Base-by-base conservation (phyloP, 2,797 vertebrate genomes). In the Cynopterus sphinx region DNA sequence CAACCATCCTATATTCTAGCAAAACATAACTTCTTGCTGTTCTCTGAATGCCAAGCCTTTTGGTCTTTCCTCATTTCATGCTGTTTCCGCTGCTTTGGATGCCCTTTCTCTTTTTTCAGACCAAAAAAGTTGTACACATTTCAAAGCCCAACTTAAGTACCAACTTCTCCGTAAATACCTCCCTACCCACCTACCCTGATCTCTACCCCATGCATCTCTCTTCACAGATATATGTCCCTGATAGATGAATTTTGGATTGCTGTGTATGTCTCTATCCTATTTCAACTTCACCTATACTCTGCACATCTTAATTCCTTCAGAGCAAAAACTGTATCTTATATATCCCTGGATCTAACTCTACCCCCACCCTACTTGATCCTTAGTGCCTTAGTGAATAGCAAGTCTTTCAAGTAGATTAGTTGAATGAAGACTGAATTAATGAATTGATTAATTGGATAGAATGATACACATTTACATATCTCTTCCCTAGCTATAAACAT, bases 391-490 rank as follows among this genome's bases (percentile, higher is more conserved):
- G 43, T 59, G 9, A 95, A 82, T 53, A 84, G 1, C 49, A 61
- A 75, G 9, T 53, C 59, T 95, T 96, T 93, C 39, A 88, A 82
- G 28, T 31, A 83, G 63, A 86, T 63, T 77, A 93, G 57, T 53
- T 87, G 75, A 92, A 33, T 86, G 49, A 90, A 81, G 24, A 33
- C 7, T 92, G 15, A 49, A 71, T 46, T 87, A 19, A 88, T 67
- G 65, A 41, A 74, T 11, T 55, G 39, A 81, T n/a, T 92, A n/a
- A 70, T 9, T 74, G n/a, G 11, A 74, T 13, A 43, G 6, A 90
- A 83, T 77, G 31, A 94, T 94, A 84, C 65, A 84, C 26, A 90
- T 93, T 95, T 91, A 68, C 3, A 46, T 82, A 89, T 87, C 46
- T 90, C 22, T 33, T 67, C 28, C 22, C 46, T 92, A 74, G 16